Evolutionary conservation across 2,113 vertebrate genomes (phyloP), one percentile per base, ranked within the genome.

Genomic region (Apodemus sylvaticus): DNA sequence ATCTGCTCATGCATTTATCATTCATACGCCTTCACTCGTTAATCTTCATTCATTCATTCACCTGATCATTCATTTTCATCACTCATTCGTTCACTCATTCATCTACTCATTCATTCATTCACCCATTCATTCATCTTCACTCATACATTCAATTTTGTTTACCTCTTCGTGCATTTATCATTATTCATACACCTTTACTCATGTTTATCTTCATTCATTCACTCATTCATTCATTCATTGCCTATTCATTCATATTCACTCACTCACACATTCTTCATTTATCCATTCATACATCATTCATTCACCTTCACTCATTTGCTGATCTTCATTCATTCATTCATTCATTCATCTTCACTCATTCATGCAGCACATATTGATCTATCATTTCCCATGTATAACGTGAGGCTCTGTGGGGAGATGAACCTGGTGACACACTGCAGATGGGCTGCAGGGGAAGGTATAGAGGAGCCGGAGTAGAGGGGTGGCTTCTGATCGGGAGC

Each of bases 381-480:
- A 16, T 58, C 2, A 0, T 16, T 68, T 58, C 26, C 20, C n/a
- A 7, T n/a, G 64, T n/a, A 24, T 20, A 73, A 10, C 5, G 13
- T 36, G 66, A 51, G 34, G 22, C 1, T 2, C 10, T 73, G 55
- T 29, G 31, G 91, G 39, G 17, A 39, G 55, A 51, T 51, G 34
- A 48, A 2, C 17, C 16, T 0, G 2, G 7, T 1, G 5, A 10
- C 26, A 7, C 26, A 0, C 0, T 12, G 48, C 4, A 31, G n/a
- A 66, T 0, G 1, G 22, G 31, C 42, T 39, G 13, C 58, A 31
- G 5, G 42, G 66, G 45, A 34, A 76, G 29, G 4, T 0, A 5
- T 3, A 11, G 26, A 20, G 29, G 1, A 42, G 31, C 7, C 0
- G 7, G 51, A 19, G 26, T 60, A 9, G 34, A 0, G 6, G 12